Evolutionary conservation across 2,888 invertebrate genomes (phyloP).

Genomic region (Acanthosoma haemorrhoidale): DNA sequence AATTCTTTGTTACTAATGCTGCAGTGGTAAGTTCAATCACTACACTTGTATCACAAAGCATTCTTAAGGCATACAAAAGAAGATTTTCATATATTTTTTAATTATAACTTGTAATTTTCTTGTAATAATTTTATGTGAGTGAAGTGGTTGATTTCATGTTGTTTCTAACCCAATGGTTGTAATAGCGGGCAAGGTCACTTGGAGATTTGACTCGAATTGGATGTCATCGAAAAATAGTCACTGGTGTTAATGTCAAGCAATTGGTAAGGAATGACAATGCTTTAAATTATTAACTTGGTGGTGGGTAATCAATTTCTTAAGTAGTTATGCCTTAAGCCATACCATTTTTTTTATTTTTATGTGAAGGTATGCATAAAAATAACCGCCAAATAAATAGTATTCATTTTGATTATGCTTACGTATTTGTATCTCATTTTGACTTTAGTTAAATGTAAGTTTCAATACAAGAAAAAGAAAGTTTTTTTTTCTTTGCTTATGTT

Average conservation of each 20-base stretch:
- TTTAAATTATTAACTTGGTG: constrained; percentile 16
- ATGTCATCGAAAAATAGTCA: constrained; percentile 47
- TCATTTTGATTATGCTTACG: too few relatives aligned
- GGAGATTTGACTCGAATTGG: constrained; percentile 41
- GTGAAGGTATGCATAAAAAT: too few relatives aligned
- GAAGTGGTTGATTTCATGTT: constrained; percentile 16
- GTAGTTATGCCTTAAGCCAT: too few relatives aligned
- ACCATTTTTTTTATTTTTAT: too few relatives aligned
- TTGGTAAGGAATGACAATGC: constrained; percentile 51
- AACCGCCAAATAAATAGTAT: neutral
- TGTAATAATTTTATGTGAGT: constrained; percentile 2
- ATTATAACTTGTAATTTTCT: neutral
- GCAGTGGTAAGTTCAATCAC: constrained; percentile 12
- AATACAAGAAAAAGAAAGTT: too few relatives aligned
- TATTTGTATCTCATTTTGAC: too few relatives aligned
- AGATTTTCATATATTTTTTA: neutral
- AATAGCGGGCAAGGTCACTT: constrained; percentile 53
- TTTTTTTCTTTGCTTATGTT: too few relatives aligned
- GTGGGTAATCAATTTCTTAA: constrained; percentile 18
- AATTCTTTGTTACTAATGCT: neutral
- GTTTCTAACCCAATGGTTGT: constrained; percentile 25
- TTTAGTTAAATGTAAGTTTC: too few relatives aligned
- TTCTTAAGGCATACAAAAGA: neutral
- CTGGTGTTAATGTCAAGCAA: constrained; percentile 57
- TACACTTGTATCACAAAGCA: constrained; percentile 2